Base-by-base conservation (phyloP, 2,797 vertebrate genomes). In the Leptoclinus maculatus region DNA sequence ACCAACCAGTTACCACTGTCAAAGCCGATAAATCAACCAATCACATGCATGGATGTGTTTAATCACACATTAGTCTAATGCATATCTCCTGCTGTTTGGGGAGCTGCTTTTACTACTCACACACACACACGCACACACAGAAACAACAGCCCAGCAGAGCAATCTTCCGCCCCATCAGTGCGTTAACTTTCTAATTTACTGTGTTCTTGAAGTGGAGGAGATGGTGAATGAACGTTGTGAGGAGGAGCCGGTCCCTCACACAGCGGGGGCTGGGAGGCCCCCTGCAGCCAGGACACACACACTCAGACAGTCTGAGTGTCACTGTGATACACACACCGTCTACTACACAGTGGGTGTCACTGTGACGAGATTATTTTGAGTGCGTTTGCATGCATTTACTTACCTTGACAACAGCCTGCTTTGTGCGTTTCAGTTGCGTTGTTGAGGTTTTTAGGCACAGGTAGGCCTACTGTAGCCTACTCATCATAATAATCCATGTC, bases 31-130 rank as follows among this genome's bases (percentile, higher is more conserved):
- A 89, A 91, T 92, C 88, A 91, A 74, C 87, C 88, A 91, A 92
- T 91, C 91, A 85, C 88, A 92, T 90, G 86, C 90, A 88, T 90
- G 89, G 86, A 85, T 87, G 90, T 92, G 88, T 89, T 90, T 91
- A 91, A 91, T 90, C 86, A 89, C 87, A 88, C 83, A 88, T 90
- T 89, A 90, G 87, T 79, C 83, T 89, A 89, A 89, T 89, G 91
- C 80, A 84, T 41, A 89, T 60, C 87, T 80, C 88, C 88, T 79
- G 83, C 86, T 90, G 90, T 90, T 86, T 89, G 78, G 69, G 80
- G 82, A 88, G 78, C 60, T 84, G 80, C 43, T 39, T 76, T 83
- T 74, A 84, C 60, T 78, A 82, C 74, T 82, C 74, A 75, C 76
- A 71, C 83, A 74, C 39, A 58, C 68, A 71, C 64, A 68, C 73